phyloP scores from a whole-genome alignment of 2,113 vertebrate species.

The Dermatemys mawii region DNA sequence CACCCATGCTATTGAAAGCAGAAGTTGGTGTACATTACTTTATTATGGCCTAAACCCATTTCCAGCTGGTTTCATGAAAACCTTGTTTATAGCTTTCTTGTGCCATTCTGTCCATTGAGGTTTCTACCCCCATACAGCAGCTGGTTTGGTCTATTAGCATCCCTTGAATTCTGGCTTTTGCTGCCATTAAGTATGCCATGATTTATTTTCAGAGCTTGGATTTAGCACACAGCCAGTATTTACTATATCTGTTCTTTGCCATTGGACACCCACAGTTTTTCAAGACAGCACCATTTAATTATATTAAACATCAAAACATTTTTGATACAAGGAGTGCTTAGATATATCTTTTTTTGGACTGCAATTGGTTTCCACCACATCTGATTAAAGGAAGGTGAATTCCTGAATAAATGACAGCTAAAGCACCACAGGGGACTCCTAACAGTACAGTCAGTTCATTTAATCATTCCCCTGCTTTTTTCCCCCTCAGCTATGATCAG shows the following conservation, averaged over 20 bases:
- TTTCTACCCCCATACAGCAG: background rate
- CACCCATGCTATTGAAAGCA: background rate
- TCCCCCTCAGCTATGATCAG: background rate
- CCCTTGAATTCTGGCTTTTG: background rate
- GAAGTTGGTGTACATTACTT: background rate
- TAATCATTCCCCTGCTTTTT: background rate
- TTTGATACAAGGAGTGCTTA: constrained; percentile 4
- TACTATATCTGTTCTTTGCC: background rate
- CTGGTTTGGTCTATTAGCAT: background rate
- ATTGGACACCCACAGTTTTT: background rate
- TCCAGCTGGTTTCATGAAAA: background rate
- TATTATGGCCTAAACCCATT: constrained; percentile 15
- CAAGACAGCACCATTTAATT: background rate
- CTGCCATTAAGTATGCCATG: background rate
- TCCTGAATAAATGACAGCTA: background rate
- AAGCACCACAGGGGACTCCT: background rate
- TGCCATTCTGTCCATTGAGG: constrained; percentile 8
- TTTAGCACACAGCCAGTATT: background rate
- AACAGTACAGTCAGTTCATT: background rate
- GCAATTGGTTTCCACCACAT: background rate
- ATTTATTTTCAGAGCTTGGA: background rate
- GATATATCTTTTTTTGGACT: background rate
- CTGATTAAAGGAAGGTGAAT: constrained; percentile 12
- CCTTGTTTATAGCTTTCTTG: background rate
- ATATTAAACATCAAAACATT: background rate